phyloP scores from a whole-genome alignment of 2,888 invertebrate species.

The Parnassius smintheus region DNA sequence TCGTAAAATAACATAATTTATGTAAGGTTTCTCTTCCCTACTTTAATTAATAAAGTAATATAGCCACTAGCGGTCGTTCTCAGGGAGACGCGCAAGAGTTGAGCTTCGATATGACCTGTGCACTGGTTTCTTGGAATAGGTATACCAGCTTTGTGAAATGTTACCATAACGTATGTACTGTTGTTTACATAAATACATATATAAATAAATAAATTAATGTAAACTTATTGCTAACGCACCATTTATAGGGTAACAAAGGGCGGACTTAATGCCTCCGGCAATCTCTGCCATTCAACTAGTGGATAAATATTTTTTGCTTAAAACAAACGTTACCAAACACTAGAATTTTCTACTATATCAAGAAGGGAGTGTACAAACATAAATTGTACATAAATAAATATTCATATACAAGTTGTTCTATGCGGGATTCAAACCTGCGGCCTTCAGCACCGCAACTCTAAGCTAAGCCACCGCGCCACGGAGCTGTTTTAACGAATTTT shows the following conservation, averaged over 20 bases:
- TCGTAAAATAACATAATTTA: conserved; percentile 18
- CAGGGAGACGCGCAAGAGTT: conserved; percentile 32
- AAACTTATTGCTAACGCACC: not conserved
- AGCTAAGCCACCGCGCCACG: too few relatives aligned
- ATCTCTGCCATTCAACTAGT: too few relatives aligned
- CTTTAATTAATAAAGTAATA: conserved; percentile 53
- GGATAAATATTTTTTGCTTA: not conserved
- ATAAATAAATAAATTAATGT: too few relatives aligned
- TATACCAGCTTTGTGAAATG: conserved; percentile 31
- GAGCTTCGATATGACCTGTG: conserved; percentile 44
- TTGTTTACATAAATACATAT: not conserved
- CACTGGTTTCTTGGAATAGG: conserved; percentile 50
- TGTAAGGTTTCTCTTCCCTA: conserved; percentile 33
- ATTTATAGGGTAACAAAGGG: not conserved
- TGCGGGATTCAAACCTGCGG: too few relatives aligned
- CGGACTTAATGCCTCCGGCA: too few relatives aligned
- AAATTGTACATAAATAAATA: too few relatives aligned
- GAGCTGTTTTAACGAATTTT: too few relatives aligned
- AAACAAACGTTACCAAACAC: too few relatives aligned
- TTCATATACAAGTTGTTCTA: too few relatives aligned
- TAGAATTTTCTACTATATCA: too few relatives aligned
- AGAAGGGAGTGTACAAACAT: too few relatives aligned
- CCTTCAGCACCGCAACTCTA: too few relatives aligned
- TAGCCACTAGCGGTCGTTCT: conserved; percentile 30
- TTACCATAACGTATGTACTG: conserved; percentile 38